A percentile compares a stretch with the other conserved stretches of the same genome.
These are phyloP conservation scores for Lanistes nyassanus DNA, from an alignment of 1,140 invertebrate species.

Conservation along the genomic window DNA sequence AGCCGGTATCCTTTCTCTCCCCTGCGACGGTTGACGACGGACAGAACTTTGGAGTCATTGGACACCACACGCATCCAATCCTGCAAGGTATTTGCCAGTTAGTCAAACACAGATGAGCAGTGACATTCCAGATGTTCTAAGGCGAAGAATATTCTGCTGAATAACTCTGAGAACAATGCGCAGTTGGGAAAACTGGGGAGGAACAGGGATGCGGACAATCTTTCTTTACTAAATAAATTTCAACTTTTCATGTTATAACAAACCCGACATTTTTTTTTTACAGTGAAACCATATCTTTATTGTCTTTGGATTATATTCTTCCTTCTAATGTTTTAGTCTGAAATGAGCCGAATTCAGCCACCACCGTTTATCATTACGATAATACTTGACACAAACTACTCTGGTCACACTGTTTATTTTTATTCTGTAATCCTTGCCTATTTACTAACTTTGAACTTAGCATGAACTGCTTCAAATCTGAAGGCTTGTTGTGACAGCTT, in stretches of 20 bases:
- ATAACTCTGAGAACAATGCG: no score
- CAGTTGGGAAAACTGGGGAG: no score
- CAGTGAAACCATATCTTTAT: no score
- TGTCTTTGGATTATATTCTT: no score
- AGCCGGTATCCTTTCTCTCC: constrained; percentile 63
- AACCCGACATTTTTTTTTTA: no score
- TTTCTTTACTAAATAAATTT: background rate
- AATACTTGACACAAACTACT: no score
- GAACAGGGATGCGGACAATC: background rate
- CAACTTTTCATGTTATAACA: background rate
- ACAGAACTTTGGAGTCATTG: constrained; percentile 60
- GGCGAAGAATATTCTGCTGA: no score
- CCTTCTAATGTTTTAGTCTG: no score
- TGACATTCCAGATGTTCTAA: no score
- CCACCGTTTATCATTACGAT: no score
- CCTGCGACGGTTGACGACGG: constrained; percentile 55
- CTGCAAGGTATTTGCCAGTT: constrained; percentile 37
- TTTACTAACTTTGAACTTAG: constrained; percentile 57
- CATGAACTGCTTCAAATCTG: constrained; percentile 60
- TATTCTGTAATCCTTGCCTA: background rate
- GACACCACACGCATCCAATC: constrained; percentile 63
- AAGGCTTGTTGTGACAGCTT: constrained; percentile 46
- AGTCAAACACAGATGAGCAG: no score
- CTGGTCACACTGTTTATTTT: background rate
- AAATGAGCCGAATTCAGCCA: no score